These are phyloP conservation scores for Euclidia mi DNA, from an alignment of 2,888 invertebrate species.

Conservation along the genomic window DNA sequence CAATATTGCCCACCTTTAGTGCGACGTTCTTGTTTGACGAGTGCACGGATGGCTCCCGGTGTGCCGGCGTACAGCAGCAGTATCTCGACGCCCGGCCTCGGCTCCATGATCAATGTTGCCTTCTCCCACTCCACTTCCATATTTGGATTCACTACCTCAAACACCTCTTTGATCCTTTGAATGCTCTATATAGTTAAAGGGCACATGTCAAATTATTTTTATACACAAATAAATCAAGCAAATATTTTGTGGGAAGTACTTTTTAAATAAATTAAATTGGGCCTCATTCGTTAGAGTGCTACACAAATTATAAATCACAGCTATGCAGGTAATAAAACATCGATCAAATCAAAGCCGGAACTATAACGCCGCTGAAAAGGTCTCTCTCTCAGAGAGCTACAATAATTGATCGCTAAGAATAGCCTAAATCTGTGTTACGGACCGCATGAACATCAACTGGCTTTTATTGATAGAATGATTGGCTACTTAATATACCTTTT, in stretches of 20 bases:
- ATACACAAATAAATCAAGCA: too few species aligned
- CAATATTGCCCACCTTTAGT: slow-evolving; percentile 74
- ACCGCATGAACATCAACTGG: too few species aligned
- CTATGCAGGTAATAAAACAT: too few species aligned
- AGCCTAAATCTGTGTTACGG: too few species aligned
- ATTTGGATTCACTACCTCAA: slow-evolving; percentile 63
- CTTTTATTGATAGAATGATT: too few species aligned
- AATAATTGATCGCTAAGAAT: too few species aligned
- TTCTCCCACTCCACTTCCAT: slow-evolving; percentile 72
- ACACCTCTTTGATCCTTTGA: slow-evolving; percentile 62
- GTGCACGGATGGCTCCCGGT: slow-evolving; percentile 75
- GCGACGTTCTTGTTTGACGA: slow-evolving; percentile 69
- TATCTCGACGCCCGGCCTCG: slow-evolving; percentile 72
- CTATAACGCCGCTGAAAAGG: too few species aligned
- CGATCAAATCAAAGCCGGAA: too few species aligned
- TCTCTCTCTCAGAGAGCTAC: too few species aligned
- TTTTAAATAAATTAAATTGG: too few species aligned
- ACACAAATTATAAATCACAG: not conserved
- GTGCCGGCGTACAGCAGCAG: slow-evolving; percentile 69
- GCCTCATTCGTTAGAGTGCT: slow-evolving; percentile 5
- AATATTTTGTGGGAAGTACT: too few species aligned
- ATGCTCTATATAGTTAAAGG: slow-evolving; percentile 62
- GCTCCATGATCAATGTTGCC: slow-evolving; percentile 76
- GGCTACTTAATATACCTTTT: slow-evolving; percentile 60
- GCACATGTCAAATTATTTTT: not conserved